A percentile compares a stretch with the other conserved stretches of the same genome.
These are phyloP conservation scores for Zaprionus lachaisei DNA, from an alignment of 1,140 invertebrate genomes.

Conservation along the genomic window DNA sequence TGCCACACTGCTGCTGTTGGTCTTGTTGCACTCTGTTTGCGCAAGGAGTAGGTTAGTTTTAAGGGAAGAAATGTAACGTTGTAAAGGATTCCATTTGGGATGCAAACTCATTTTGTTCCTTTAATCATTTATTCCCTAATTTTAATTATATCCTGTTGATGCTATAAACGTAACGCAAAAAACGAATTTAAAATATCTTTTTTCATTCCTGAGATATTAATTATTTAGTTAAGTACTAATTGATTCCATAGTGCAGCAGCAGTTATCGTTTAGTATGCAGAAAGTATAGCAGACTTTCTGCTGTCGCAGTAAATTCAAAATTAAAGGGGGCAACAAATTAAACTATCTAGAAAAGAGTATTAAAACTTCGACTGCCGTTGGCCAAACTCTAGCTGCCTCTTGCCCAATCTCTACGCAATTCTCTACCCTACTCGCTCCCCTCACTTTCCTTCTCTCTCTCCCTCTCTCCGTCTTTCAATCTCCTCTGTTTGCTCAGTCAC, in stretches of 20 bases:
- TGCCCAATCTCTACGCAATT: background rate
- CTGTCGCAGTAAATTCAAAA: background rate
- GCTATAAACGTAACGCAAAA: too few relatives aligned
- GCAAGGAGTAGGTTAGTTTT: background rate
- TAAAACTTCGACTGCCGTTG: background rate
- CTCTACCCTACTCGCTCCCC: background rate
- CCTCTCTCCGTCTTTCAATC: too few relatives aligned
- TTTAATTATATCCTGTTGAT: too few relatives aligned
- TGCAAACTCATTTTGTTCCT: too few relatives aligned
- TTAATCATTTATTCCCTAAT: too few relatives aligned
- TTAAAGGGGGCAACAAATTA: background rate
- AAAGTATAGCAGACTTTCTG: conserved; percentile 1
- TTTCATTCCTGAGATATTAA: too few relatives aligned
- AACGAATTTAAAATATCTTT: too few relatives aligned
- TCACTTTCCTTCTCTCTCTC: background rate
- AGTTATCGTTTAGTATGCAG: background rate
- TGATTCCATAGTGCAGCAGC: too few relatives aligned
- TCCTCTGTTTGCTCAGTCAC: conserved; percentile 43
- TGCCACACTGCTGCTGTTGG: background rate
- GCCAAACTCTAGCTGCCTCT: background rate
- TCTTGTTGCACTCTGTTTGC: background rate
- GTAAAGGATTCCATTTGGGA: too few relatives aligned
- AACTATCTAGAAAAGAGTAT: background rate
- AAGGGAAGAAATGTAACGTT: background rate
- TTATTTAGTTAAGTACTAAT: too few relatives aligned